These are phyloP conservation scores for Triplophysa bombifrons DNA, from an alignment of 2,797 vertebrate genomes.

Conservation along the genomic window DNA sequence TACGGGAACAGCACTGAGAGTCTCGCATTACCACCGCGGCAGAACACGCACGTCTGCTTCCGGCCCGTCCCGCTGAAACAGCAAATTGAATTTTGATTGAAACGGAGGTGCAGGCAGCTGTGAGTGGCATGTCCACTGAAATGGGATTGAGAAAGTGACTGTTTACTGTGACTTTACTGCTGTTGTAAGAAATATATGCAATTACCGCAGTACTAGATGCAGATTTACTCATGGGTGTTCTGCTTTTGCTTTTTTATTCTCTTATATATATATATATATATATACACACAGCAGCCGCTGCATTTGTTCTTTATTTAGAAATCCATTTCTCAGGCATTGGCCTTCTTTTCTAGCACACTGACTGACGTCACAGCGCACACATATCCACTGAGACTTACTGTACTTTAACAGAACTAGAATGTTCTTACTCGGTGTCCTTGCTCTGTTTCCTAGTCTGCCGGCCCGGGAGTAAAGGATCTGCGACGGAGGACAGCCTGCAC, in stretches of 20 bases:
- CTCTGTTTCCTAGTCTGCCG: slow-evolving; percentile 42
- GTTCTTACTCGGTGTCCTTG: not conserved
- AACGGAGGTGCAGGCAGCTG: slow-evolving; percentile 31
- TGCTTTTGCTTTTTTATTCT: not conserved
- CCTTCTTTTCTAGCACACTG: not conserved
- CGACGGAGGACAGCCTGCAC: slow-evolving; percentile 42
- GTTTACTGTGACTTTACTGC: too few species aligned
- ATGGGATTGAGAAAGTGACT: slow-evolving; percentile 4
- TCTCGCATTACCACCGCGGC: not conserved
- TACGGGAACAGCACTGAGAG: slow-evolving; percentile 16
- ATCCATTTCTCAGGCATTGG: not conserved
- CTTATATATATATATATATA: too few species aligned
- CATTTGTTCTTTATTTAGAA: slow-evolving; percentile 3
- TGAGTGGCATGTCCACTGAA: slow-evolving; percentile 32
- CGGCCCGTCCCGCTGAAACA: slow-evolving; percentile 23
- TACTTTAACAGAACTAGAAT: not conserved
- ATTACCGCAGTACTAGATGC: slow-evolving; percentile 7
- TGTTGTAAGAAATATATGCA: not conserved
- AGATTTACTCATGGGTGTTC: not conserved
- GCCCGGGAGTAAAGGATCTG: slow-evolving; percentile 27
- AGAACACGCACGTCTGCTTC: slow-evolving; percentile 35
- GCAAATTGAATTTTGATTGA: slow-evolving; percentile 51
- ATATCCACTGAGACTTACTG: not conserved
- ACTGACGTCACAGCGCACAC: not conserved
- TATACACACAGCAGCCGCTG: not conserved